These are phyloP conservation scores for Cecropterus lyciades DNA, from an alignment of 1,140 invertebrate genomes.

Conservation along the genomic window DNA sequence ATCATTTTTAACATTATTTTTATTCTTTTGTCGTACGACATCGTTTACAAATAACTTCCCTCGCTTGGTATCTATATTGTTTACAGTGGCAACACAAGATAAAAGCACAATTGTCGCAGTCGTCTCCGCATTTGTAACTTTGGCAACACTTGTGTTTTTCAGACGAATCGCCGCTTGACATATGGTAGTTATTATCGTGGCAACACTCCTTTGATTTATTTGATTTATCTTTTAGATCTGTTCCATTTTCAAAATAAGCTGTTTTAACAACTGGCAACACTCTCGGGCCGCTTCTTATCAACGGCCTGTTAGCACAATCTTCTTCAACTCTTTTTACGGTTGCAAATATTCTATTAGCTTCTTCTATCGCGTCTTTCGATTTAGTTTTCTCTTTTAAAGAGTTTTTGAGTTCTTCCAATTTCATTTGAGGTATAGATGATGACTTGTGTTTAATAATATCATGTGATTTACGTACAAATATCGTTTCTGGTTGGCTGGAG, in stretches of 20 bases:
- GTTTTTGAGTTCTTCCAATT: slow-evolving; percentile 69
- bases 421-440: slow-evolving; percentile 76
- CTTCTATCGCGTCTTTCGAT: slow-evolving; percentile 71
- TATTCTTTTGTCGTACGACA: neutral
- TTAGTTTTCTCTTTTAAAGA: slow-evolving; percentile 64
- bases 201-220: slow-evolving; percentile 40
- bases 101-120: slow-evolving; percentile 40
- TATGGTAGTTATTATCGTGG: slow-evolving; percentile 49
- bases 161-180: slow-evolving; percentile 67
- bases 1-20: neutral
- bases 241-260: slow-evolving; percentile 22
- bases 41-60: slow-evolving; percentile 22
- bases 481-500: slow-evolving; percentile 46
- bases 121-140: slow-evolving; percentile 26
- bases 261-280: slow-evolving; percentile 72
- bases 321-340: slow-evolving; percentile 53
- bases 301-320: slow-evolving; percentile 54
- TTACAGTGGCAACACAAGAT: slow-evolving; percentile 54
- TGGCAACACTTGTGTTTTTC: slow-evolving; percentile 45
- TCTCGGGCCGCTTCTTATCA: slow-evolving; percentile 63
- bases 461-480: slow-evolving; percentile 40
- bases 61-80: slow-evolving; percentile 17
- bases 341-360: slow-evolving; percentile 76
- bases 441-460: slow-evolving; percentile 67
- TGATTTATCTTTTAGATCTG: slow-evolving; percentile 6